These are phyloP conservation scores for Sparus aurata DNA, from an alignment of 2,797 vertebrate species.

Conservation along the genomic window DNA sequence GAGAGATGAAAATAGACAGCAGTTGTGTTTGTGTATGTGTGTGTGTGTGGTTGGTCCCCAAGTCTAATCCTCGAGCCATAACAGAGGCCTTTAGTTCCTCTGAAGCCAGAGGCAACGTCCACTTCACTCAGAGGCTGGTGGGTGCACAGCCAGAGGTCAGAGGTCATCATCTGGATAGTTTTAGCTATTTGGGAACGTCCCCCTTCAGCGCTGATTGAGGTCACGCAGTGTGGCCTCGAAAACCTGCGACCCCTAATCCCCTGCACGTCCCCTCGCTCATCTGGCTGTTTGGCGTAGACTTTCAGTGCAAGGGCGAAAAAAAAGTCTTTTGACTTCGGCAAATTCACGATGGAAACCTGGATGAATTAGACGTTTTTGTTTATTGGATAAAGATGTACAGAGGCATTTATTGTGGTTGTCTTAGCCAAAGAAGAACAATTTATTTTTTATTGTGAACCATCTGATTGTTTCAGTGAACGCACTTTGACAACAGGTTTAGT, in stretches of 20 bases:
- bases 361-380: constrained; percentile 25
- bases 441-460: not conserved
- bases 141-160: constrained; percentile 69
- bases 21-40: constrained; percentile 31
- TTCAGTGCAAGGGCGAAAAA: constrained; percentile 34
- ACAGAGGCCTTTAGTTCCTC: constrained; percentile 54
- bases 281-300: constrained; percentile 66
- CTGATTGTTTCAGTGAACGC: not conserved
- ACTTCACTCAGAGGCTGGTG: constrained; percentile 60
- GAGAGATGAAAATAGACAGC: constrained; percentile 54
- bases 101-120: constrained; percentile 68
- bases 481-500: not conserved
- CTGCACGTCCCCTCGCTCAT: constrained; percentile 57
- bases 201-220: constrained; percentile 77
- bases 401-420: constrained; percentile 17
- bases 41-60: constrained; percentile 25
- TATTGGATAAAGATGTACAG: constrained; percentile 32
- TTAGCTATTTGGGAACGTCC: constrained; percentile 79
- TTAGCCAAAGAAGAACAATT: not conserved
- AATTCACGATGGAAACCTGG: constrained; percentile 27
- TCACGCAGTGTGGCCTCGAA: constrained; percentile 69
- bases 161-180: constrained; percentile 88
- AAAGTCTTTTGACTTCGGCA: constrained; percentile 36
- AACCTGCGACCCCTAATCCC: constrained; percentile 78
- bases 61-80: constrained; percentile 54